Evolutionary conservation across 2,888 invertebrate species (phyloP).

Genomic region (Dorcus parallelipipedus): DNA sequence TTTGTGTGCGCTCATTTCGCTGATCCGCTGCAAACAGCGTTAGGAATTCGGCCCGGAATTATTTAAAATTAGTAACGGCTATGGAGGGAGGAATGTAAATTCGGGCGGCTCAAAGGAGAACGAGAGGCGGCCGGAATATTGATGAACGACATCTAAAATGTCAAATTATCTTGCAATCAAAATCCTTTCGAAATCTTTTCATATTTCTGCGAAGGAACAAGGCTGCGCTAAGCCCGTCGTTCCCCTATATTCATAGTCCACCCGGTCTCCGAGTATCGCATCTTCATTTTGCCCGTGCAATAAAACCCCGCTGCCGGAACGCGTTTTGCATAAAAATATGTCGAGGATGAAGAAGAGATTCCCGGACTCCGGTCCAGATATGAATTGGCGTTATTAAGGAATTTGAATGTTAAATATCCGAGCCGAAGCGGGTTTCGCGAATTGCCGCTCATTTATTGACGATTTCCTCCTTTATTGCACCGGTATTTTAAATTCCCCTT

Average conservation of each 20-base stretch:
- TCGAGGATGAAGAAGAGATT: conserved; percentile 41
- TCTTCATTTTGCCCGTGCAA: conserved; percentile 46
- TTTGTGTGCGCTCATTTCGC: no score
- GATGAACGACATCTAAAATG: conserved; percentile 37
- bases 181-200: conserved; percentile 37
- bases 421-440: conserved; percentile 24
- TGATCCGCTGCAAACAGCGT: no score
- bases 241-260: conserved; percentile 14
- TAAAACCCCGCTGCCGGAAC: conserved; percentile 46
- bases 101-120: conserved; percentile 20
- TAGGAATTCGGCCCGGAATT: no score
- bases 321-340: conserved; percentile 49
- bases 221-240: conserved; percentile 35
- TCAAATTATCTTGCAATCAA: conserved; percentile 41
- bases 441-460: conserved; percentile 34
- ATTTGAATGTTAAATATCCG: conserved; percentile 43
- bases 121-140: conserved; percentile 34
- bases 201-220: conserved; percentile 29
- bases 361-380: conserved; percentile 35
- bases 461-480: conserved; percentile 29
- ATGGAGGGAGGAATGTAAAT: no score
- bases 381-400: conserved; percentile 42
- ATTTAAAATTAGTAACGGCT: no score
- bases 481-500: conserved; percentile 3
- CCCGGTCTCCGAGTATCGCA: conserved; percentile 38